These are phyloP conservation scores for Amphiprion ocellaris DNA, from an alignment of 2,113 vertebrate genomes.

Conservation along the genomic window DNA sequence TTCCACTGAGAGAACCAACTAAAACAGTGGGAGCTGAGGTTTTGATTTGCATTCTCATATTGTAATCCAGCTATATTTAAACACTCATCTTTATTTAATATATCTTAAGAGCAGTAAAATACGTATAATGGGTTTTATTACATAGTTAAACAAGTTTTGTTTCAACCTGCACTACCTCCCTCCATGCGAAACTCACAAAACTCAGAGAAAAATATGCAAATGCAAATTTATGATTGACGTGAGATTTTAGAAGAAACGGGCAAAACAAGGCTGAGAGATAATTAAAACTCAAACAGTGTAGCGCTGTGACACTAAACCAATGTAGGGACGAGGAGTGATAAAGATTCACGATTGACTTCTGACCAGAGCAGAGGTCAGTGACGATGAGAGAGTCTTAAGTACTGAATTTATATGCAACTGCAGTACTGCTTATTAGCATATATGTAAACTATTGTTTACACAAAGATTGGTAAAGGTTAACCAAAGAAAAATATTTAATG, in stretches of 20 bases:
- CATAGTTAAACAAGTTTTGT: no score
- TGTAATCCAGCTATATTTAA: no score
- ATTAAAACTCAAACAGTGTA: neutral
- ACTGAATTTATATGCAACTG: conserved; percentile 1
- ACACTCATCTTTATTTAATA: no score
- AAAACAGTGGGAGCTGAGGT: no score
- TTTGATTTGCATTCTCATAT: no score
- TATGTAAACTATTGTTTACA: conserved; percentile 1
- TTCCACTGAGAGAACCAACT: no score
- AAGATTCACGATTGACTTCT: neutral
- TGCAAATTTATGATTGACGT: neutral
- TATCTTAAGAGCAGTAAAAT: no score
- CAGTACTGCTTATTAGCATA: neutral
- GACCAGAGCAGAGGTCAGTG: conserved; percentile 1
- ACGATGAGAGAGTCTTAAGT: neutral
- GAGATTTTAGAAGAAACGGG: neutral
- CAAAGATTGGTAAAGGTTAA: neutral
- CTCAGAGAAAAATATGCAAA: neutral
- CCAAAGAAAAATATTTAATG: neutral
- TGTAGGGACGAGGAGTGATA: neutral
- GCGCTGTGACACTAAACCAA: neutral
- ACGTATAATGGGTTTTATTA: no score
- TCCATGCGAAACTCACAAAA: neutral
- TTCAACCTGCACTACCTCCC: neutral
- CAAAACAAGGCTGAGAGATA: neutral